phyloP scores from a whole-genome alignment of 2,113 vertebrate species.

The Camarhynchus parvulus region DNA sequence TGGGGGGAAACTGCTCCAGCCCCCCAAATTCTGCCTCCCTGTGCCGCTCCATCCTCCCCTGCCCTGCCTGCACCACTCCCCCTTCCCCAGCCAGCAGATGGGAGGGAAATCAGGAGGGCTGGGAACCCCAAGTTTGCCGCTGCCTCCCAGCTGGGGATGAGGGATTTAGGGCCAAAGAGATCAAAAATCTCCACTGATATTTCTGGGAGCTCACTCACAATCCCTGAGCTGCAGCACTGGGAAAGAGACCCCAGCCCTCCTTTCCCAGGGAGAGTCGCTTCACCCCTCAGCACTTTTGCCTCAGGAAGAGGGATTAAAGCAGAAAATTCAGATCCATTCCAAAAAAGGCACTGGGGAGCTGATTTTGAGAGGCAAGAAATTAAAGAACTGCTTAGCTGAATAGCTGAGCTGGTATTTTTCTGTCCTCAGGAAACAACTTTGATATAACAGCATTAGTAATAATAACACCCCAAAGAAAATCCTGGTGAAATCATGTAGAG shows the following conservation, averaged over 20 bases:
- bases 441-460: constrained; percentile 14
- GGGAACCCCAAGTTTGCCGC: background rate
- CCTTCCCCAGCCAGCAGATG: background rate
- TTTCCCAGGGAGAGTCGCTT: background rate
- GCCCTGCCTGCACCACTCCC: background rate
- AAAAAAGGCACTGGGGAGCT: background rate
- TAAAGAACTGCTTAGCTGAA: constrained; percentile 30
- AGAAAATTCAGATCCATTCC: background rate
- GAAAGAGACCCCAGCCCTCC: background rate
- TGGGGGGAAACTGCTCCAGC: background rate
- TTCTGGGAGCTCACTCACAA: rapidly evolving
- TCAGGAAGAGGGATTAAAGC: background rate
- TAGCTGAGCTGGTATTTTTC: constrained; percentile 43
- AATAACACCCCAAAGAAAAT: constrained; percentile 20
- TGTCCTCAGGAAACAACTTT: constrained; percentile 29
- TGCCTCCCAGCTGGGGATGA: background rate
- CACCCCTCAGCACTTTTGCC: background rate
- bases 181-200: rapidly evolving
- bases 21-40: rapidly evolving
- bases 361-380: constrained; percentile 25
- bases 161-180: background rate
- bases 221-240: background rate
- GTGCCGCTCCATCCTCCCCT: background rate
- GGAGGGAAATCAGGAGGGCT: background rate
- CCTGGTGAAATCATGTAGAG: background rate